Conservation (phyloP, 2,888 invertebrate species). For the Trileptium ribeirensis region DNA sequence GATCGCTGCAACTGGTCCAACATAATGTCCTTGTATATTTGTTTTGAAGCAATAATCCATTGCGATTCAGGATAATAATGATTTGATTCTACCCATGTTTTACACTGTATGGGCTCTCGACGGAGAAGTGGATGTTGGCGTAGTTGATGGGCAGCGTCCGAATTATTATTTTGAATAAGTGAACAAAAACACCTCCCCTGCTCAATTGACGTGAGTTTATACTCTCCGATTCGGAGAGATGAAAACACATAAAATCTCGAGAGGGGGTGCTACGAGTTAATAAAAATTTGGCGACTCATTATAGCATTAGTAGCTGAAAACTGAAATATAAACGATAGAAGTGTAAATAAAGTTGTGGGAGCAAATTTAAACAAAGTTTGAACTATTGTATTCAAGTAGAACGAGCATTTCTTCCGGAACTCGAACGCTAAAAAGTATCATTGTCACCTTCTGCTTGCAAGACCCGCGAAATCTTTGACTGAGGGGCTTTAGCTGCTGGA, state of each 20-base stretch:
- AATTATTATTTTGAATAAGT: background rate
- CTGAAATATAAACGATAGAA: too few relatives aligned
- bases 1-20: background rate
- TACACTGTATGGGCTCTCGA: background rate
- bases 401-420: background rate
- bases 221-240: background rate
- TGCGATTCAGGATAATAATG: background rate
- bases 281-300: background rate
- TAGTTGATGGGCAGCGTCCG: background rate
- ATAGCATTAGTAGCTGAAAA: too few relatives aligned
- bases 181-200: background rate
- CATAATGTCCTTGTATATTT: background rate
- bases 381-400: background rate
- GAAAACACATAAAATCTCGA: background rate
- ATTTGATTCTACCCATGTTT: background rate
- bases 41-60: background rate
- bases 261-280: background rate
- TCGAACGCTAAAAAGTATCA: background rate
- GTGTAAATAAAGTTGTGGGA: too few relatives aligned
- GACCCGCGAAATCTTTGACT: background rate
- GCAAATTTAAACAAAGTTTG: background rate
- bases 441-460: background rate
- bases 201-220: background rate
- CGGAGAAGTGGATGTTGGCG: background rate
- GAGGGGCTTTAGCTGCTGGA: background rate